Conservation (phyloP, 2,888 invertebrate genomes). For the Nephrotoma appendiculata region DNA sequence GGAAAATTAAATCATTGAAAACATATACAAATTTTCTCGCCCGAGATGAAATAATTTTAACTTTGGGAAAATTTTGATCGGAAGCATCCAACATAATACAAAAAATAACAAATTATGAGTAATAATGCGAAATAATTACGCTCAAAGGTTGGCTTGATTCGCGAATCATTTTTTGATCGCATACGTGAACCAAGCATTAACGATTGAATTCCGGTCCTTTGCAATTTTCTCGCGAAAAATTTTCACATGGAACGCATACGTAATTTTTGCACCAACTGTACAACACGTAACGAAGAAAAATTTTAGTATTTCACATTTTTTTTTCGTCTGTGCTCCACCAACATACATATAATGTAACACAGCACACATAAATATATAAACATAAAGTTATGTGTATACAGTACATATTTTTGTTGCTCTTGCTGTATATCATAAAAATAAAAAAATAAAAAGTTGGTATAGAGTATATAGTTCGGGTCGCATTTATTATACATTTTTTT, state of each 20-base stretch:
- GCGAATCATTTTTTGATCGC: no score
- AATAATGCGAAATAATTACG: no score
- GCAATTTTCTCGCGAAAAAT: no score
- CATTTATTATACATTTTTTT: background rate
- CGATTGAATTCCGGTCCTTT: no score
- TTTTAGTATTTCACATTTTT: background rate
- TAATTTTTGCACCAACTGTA: background rate
- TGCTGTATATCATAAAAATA: background rate
- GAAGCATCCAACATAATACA: no score
- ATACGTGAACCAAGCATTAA: no score
- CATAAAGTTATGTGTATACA: background rate
- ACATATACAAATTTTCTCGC: no score
- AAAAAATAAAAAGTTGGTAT: background rate
- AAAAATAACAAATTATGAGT: no score
- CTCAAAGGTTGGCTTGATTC: no score
- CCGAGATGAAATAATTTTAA: no score
- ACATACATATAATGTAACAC: background rate
- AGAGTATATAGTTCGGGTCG: background rate
- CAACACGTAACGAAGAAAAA: background rate
- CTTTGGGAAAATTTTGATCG: no score
- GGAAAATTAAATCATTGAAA: no score
- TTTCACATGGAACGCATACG: background rate
- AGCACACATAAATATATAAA: background rate
- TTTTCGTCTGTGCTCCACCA: background rate
- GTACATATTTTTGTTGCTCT: background rate